These are phyloP conservation scores for Euthynnus affinis DNA, from an alignment of 2,797 vertebrate genomes.

Conservation along the genomic window DNA sequence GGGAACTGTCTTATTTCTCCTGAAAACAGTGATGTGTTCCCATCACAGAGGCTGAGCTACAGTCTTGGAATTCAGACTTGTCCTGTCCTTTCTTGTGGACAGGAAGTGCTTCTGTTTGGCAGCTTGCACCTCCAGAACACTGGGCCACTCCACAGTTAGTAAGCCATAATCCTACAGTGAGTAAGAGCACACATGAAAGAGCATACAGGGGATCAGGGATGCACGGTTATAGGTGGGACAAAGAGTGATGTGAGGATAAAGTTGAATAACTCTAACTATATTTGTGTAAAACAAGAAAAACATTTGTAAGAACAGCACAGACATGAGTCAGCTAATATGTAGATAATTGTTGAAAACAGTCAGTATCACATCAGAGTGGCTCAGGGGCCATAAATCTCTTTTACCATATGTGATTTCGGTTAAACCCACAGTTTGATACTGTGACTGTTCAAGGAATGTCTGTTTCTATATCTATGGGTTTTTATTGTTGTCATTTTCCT, in stretches of 20 bases:
- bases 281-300: neutral
- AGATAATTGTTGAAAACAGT: slow-evolving; percentile 14
- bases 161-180: neutral
- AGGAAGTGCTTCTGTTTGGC: slow-evolving; percentile 44
- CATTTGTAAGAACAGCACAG: slow-evolving; percentile 5
- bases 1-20: slow-evolving; percentile 27
- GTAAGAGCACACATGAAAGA: neutral
- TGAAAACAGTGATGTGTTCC: slow-evolving; percentile 33
- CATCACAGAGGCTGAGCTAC: slow-evolving; percentile 14
- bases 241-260: neutral
- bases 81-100: slow-evolving; percentile 35
- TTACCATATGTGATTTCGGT: slow-evolving; percentile 55
- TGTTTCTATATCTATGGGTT: slow-evolving; percentile 42
- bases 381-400: slow-evolving; percentile 20
- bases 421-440: slow-evolving; percentile 35
- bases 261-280: neutral
- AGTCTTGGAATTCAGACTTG: slow-evolving; percentile 39
- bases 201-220: neutral
- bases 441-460: slow-evolving; percentile 39
- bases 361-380: slow-evolving; percentile 16
- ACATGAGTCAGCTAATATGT: slow-evolving; percentile 25
- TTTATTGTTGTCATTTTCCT: slow-evolving; percentile 60
- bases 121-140: neutral
- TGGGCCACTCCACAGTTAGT: neutral
- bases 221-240: neutral